Conservation (phyloP, 2,888 invertebrate genomes). For the Blastobasis lacticolella region DNA sequence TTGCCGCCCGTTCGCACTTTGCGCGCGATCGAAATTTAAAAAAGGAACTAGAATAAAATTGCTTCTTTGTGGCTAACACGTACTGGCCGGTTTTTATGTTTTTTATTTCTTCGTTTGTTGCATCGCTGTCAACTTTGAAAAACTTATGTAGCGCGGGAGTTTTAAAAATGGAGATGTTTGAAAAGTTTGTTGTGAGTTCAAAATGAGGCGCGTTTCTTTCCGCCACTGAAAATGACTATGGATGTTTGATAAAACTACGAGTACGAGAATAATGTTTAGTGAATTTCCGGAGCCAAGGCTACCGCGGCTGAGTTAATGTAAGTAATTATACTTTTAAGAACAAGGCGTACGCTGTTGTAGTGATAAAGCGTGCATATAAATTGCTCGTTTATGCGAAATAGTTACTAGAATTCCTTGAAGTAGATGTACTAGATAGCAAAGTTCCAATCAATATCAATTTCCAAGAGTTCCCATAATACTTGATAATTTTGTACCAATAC, state of each 20-base stretch:
- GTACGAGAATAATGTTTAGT: no score
- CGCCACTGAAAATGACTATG: conserved; percentile 4
- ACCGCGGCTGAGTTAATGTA: conserved; percentile 14
- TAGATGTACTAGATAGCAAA: neutral
- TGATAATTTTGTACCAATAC: no score
- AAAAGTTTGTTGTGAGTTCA: no score
- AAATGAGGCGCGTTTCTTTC: neutral
- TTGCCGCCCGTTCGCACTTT: conserved; percentile 20
- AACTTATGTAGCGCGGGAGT: no score
- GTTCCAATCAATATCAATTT: no score
- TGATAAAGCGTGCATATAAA: neutral
- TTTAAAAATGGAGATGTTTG: no score
- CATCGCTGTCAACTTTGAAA: no score
- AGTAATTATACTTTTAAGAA: conserved; percentile 18
- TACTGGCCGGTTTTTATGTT: conserved; percentile 5
- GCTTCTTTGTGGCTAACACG: conserved; percentile 23
- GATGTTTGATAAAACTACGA: conserved; percentile 1
- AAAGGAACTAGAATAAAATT: conserved; percentile 37
- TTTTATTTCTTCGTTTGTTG: neutral
- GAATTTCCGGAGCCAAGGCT: conserved; percentile 19
- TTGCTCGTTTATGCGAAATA: conserved; percentile 5
- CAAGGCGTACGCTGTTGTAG: neutral
- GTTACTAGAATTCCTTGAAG: conserved; percentile 14
- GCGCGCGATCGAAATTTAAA: conserved; percentile 22
- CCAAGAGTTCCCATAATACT: no score